Evolutionary conservation across 1,140 invertebrate species (phyloP), one percentile per base, ranked within the genome.

Genomic region (Berghia stephanieae): DNA sequence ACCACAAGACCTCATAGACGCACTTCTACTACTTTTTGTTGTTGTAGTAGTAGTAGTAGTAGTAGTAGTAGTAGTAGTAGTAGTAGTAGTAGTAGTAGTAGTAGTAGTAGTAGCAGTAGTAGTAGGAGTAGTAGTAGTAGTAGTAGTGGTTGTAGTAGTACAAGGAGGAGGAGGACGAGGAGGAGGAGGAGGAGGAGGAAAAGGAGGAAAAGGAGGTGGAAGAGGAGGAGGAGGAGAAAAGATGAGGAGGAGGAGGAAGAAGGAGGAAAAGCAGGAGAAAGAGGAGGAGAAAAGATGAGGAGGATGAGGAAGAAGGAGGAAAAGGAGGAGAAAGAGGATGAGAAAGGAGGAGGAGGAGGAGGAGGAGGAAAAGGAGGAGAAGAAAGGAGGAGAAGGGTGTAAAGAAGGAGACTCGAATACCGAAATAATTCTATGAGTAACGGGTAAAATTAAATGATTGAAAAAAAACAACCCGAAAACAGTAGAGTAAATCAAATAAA

Each of bases 21-120:
- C n/a, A n/a, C n/a, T n/a, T n/a, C n/a, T n/a, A n/a, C n/a, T n/a
- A n/a, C n/a, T n/a, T n/a, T n/a, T n/a, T 24, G 55, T 60, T 24
- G 55, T 10, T 24, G 60, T 31, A 31, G 60, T 63, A 4, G 24
- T 63, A 63, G 60, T 63, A 63, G 24, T 63, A 27, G 60, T 63
- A 27, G 8, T 63, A 31, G 6, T 27, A 31, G 60, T 31, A 63
- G 60, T 63, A 63, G 24, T 63, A 63, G 60, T 63, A 63, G 60
- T 63, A 63, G 24, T 63, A 63, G 24, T 27, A 63, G 60, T 63
- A 27, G 60, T 63, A 63, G 27, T 63, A 31, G 60, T 27, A 31
- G 31, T 27, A 63, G 60, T 27, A 63, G 38, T 63, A 63, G 60
- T 63, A 63, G 60, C 38, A 66, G 60, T 66, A 66, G n/a, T n/a